phyloP scores from a whole-genome alignment of 2,113 vertebrate species.

The Conger conger region DNA sequence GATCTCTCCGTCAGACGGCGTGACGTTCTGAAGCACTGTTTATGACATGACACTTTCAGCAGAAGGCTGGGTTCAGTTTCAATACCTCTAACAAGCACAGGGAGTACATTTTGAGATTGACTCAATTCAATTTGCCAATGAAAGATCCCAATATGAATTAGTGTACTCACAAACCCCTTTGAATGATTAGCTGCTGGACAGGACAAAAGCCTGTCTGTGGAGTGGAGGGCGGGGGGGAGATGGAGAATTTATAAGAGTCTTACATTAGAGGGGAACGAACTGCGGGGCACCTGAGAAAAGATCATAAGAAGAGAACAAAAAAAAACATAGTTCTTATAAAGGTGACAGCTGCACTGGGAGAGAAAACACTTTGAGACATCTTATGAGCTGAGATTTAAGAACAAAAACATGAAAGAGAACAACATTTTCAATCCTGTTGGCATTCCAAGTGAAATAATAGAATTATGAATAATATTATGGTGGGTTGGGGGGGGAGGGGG shows the following conservation, averaged over 20 bases:
- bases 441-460: not conserved
- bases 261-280: not conserved
- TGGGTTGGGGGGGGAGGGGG: no score
- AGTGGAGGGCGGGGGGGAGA: not conserved
- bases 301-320: not conserved
- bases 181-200: not conserved
- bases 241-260: not conserved
- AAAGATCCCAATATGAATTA: constrained; percentile 3
- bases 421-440: not conserved
- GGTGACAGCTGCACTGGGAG: not conserved
- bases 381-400: not conserved
- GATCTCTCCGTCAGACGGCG: constrained; percentile 46
- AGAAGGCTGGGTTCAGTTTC: not conserved
- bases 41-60: not conserved
- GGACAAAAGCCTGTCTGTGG: not conserved
- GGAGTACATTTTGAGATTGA: not conserved
- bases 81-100: not conserved
- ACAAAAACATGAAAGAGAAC: not conserved
- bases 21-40: constrained; percentile 36
- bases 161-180: not conserved
- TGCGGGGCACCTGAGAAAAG: not conserved
- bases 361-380: not conserved
- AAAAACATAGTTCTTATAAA: no score
- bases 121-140: not conserved
- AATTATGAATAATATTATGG: constrained; percentile 1